Evolutionary conservation across 2,888 invertebrate genomes (phyloP).

Genomic region (Eilema griseolum): DNA sequence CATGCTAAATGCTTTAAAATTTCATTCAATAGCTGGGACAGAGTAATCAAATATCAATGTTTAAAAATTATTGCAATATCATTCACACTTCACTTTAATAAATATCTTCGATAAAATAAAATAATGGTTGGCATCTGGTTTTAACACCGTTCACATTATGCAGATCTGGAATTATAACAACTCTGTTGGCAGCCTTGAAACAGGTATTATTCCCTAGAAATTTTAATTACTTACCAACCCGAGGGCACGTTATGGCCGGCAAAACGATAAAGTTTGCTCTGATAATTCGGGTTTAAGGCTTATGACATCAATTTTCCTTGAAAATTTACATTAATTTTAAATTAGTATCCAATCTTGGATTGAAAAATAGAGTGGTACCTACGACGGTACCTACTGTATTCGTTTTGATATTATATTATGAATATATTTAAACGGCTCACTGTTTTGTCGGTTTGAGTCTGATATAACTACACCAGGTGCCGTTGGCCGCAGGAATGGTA

Average conservation of each 20-base stretch:
- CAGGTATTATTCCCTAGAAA: constrained; percentile 47
- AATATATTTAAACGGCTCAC: not conserved
- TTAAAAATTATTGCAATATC: too few species aligned
- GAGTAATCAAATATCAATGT: too few species aligned
- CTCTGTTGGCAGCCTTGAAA: constrained; percentile 34
- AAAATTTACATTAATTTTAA: constrained; percentile 25
- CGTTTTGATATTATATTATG: not conserved
- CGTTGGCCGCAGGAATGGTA: too few species aligned
- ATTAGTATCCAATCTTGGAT: constrained; percentile 18
- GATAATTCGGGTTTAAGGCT: constrained; percentile 43
- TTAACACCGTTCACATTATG: constrained; percentile 42
- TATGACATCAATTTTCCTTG: constrained; percentile 34
- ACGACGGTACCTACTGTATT: not conserved
- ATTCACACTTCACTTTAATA: too few species aligned
- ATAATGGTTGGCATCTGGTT: constrained; percentile 63
- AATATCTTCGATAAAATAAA: constrained; percentile 53
- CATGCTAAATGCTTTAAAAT: too few species aligned
- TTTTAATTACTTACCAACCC: constrained; percentile 57
- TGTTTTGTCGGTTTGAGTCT: too few species aligned
- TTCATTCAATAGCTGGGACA: too few species aligned
- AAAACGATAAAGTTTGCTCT: constrained; percentile 35
- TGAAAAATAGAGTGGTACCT: constrained; percentile 5
- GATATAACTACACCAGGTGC: too few species aligned
- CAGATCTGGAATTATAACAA: constrained; percentile 43
- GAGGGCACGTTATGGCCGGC: constrained; percentile 39